Evolutionary conservation across 1,140 invertebrate genomes (phyloP), one percentile per base, ranked within the genome.

Genomic region (Araneus ventricosus): DNA sequence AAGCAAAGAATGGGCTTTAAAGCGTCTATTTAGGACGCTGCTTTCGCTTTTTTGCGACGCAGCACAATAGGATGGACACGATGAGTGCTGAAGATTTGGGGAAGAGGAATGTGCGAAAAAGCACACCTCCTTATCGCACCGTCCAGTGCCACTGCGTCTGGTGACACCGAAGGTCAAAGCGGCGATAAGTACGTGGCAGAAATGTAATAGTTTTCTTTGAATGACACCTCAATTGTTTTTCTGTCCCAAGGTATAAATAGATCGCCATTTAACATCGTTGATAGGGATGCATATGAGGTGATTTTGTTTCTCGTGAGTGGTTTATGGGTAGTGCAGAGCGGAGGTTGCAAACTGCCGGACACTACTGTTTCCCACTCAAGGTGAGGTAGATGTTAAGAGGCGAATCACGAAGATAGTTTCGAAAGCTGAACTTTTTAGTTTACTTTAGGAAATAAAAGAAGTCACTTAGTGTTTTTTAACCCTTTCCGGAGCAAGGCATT

Each of bases 151-250:
- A 75, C 30, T 37, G 70, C 30, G 20, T 75, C 70, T 37, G 70
- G 70, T 37, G 30, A 30, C 70, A 17, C 27, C 5, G 30, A 34
- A 75, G 70, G 70, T 75, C 34, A 75, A 75, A 34, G 34, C 70
- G 8, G 70, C 34, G 70, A 75, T 75, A 75, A 75, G 30, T 75
- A 75, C 70, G 70, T 75, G 70, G 5, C 20, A 75, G 34, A 75
- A 75, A 75, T 75, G 70, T 75, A 75, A 75, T 75, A 75, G 70
- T 75, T 75, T 75, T 37, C 27, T 14, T 34, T 34, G 70, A 75
- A 37, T 34, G 70, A 34, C 27, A 30, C 3, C 27, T 14, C 70
- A 20, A 75, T 75, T 75, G 70, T 75, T 75, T 75, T 75, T 75
- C 14, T 37, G 70, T 22, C 34, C 30, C 14, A 20, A 20, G 1